These are phyloP conservation scores for Nanorana parkeri DNA, from an alignment of 2,113 vertebrate species.

Conservation along the genomic window DNA sequence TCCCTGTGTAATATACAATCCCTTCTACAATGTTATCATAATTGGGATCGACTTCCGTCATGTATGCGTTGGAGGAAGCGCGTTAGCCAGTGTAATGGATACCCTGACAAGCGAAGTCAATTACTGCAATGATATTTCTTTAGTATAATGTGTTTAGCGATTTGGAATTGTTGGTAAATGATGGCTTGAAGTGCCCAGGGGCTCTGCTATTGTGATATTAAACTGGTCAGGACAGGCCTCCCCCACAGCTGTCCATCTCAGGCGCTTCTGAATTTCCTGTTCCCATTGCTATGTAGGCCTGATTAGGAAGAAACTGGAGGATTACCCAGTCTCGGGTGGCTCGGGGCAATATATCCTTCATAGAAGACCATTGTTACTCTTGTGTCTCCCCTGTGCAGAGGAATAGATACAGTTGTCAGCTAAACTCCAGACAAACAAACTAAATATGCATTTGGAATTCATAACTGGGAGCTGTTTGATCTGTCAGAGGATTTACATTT, in stretches of 20 bases:
- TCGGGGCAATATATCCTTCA: background rate
- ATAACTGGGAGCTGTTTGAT: too few relatives aligned
- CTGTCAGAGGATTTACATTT: too few relatives aligned
- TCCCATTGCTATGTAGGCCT: background rate
- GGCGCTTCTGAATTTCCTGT: background rate
- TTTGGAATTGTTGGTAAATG: background rate
- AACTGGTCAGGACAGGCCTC: conserved; percentile 10
- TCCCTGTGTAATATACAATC: too few relatives aligned
- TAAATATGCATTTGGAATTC: too few relatives aligned
- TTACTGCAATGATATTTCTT: conserved; percentile 14
- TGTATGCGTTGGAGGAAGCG: too few relatives aligned
- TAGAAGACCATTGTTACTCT: background rate
- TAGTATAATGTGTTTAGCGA: conserved; percentile 26
- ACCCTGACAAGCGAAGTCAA: background rate
- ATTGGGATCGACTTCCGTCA: too few relatives aligned
- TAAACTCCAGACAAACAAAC: too few relatives aligned
- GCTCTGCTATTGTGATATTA: background rate
- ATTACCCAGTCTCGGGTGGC: too few relatives aligned
- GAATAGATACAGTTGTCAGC: too few relatives aligned
- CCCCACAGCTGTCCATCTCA: background rate
- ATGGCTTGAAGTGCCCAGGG: background rate
- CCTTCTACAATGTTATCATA: too few relatives aligned
- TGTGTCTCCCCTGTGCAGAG: background rate
- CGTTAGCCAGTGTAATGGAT: background rate
- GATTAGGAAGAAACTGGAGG: background rate